Evolutionary conservation across 1,140 invertebrate genomes (phyloP), one percentile per base, ranked within the genome.

Genomic region (Onthophagus taurus): DNA sequence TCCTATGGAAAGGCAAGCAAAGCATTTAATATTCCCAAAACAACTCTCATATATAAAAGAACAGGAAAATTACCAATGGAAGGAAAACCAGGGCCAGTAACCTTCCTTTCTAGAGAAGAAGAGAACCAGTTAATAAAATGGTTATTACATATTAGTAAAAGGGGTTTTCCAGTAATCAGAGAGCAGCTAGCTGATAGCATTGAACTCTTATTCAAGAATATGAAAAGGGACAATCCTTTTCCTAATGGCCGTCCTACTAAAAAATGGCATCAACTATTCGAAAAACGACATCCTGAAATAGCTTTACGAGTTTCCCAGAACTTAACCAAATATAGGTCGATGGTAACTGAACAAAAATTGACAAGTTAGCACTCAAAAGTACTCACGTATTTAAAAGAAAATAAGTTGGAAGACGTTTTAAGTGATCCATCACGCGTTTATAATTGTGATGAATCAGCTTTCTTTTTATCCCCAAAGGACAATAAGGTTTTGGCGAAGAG

Each of bases 381-480:
- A 18, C 18, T 44, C 11, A 12, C 31, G 4, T 41, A 59, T 43
- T 31, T 57, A 17, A 4, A 36, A 12, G 9, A 24, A 44, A 44
- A 23, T n/a, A n/a, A n/a, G n/a, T n/a, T n/a, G n/a, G n/a, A n/a
- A n/a, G n/a, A n/a, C n/a, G n/a, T n/a, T n/a, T n/a, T n/a, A n/a
- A n/a, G 47, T 35, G 49, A 59, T 43, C 52, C 53, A 19, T 42
- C 38, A 8, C 45, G 55, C n/a, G 52, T 64, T 4, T 58, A 60
- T 19, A 67, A 66, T 48, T 35, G 49, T 12, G 61, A 67, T 38
- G 63, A 68, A 50, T 61, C 55, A 23, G 59, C 55, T 19, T 57
- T 67, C 47, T 53, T 52, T 35, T 44, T 64, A 20, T 35, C 18
- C 26, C 60, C 57, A 12, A 63, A 63, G 49, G 43, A 38, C 16